Evolutionary conservation across 2,888 invertebrate genomes (phyloP).

Genomic region (Cabera pusaria): DNA sequence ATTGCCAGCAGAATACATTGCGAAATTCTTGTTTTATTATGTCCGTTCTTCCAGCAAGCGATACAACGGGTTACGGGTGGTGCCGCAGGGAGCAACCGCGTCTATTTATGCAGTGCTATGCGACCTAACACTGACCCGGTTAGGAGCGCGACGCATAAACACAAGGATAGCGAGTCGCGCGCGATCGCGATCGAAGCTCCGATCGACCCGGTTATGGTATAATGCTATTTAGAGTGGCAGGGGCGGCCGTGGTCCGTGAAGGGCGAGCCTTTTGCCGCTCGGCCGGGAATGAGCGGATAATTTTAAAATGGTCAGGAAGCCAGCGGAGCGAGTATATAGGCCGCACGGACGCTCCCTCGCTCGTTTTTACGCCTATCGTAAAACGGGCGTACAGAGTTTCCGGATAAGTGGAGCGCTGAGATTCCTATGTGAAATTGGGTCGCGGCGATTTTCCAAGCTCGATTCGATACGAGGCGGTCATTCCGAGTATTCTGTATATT

Average conservation of each 20-base stretch:
- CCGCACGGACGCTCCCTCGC: slow-evolving; percentile 65
- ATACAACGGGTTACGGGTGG: slow-evolving; percentile 37
- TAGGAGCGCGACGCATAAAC: slow-evolving; percentile 68
- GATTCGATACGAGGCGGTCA: slow-evolving; percentile 39
- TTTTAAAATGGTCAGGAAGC: slow-evolving; percentile 76
- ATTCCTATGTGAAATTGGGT: slow-evolving; percentile 63
- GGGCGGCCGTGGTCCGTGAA: slow-evolving; percentile 71
- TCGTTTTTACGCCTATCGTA: slow-evolving; percentile 67
- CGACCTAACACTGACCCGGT: slow-evolving; percentile 82
- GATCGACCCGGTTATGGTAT: slow-evolving; percentile 52
- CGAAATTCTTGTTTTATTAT: slow-evolving; percentile 58
- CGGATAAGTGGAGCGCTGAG: slow-evolving; percentile 73
- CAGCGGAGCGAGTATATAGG: slow-evolving; percentile 75
- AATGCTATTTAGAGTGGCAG: slow-evolving; percentile 56
- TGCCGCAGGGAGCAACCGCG: slow-evolving; percentile 47
- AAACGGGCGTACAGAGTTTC: slow-evolving; percentile 62
- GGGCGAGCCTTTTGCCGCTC: slow-evolving; percentile 71
- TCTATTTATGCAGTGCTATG: slow-evolving; percentile 78
- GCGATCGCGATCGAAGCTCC: slow-evolving; percentile 28
- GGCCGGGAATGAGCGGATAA: slow-evolving; percentile 69
- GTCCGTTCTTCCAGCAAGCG: slow-evolving; percentile 45
- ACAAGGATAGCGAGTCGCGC: slow-evolving; percentile 61
- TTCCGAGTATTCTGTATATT: slow-evolving; percentile 52
- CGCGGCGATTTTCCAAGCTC: slow-evolving; percentile 54
- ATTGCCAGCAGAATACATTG: slow-evolving; percentile 67